phyloP scores from a whole-genome alignment of 92 coral and sea anemone species.

The Actinostola sp. region DNA sequence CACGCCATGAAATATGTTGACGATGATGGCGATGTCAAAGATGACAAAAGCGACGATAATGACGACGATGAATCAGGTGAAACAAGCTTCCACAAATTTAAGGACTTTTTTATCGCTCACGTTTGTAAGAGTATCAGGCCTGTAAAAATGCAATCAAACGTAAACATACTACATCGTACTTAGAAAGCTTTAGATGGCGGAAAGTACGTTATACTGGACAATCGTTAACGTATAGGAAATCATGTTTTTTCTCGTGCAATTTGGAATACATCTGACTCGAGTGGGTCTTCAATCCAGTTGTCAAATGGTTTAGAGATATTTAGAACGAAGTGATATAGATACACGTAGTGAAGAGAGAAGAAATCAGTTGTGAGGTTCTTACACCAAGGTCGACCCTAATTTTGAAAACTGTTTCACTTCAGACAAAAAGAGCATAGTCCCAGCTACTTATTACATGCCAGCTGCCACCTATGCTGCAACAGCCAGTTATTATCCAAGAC shows the following conservation, averaged over 20 bases:
- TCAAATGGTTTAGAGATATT: too few species aligned
- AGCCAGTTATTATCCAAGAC: conserved; percentile 49
- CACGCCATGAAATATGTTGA: conserved; percentile 22
- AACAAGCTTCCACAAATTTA: not conserved
- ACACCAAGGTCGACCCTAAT: not conserved
- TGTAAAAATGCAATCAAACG: too few species aligned
- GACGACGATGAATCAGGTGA: conserved; percentile 18
- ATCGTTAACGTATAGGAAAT: too few species aligned
- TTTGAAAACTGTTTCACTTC: not conserved
- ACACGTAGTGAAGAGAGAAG: not conserved
- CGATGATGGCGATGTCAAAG: not conserved
- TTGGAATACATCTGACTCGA: too few species aligned
- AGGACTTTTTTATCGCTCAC: too few species aligned
- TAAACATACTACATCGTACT: too few species aligned
- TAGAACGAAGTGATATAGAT: not conserved
- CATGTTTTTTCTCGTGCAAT: too few species aligned
- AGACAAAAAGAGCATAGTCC: conserved; percentile 59
- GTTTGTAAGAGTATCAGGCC: too few species aligned
- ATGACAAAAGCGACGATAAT: conserved; percentile 7
- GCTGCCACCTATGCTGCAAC: conserved; percentile 44
- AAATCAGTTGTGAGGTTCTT: conserved; percentile 1
- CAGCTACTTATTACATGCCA: conserved; percentile 11
- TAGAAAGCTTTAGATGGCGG: too few species aligned
- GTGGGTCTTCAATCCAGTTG: too few species aligned
- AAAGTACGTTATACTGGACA: too few species aligned